Percentiles rank a stretch among this genome's conserved stretches.
Evolutionary conservation across 1,140 invertebrate genomes (phyloP).

Genomic region (Diorhabda carinulata): DNA sequence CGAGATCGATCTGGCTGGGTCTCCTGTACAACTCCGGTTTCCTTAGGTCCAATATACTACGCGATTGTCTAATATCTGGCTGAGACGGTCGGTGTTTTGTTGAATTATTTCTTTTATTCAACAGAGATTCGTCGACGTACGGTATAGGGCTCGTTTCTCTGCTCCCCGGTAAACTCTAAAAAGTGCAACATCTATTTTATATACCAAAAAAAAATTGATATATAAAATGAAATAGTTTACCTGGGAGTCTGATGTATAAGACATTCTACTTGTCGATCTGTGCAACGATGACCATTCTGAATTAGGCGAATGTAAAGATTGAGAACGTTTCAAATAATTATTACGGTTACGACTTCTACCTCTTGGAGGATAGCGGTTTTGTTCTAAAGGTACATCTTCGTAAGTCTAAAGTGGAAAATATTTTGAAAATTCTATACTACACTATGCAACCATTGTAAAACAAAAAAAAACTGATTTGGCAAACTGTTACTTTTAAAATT

Average conservation of each 20-base stretch:
- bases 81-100: conserved; percentile 26
- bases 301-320: conserved; percentile 47
- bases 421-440: too few species aligned
- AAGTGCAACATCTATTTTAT: conserved; percentile 7
- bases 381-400: conserved; percentile 40
- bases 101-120: conserved; percentile 21
- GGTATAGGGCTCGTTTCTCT: conserved; percentile 49
- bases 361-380: not conserved
- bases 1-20: conserved; percentile 32
- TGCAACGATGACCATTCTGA: conserved; percentile 44
- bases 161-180: conserved; percentile 43
- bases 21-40: conserved; percentile 42
- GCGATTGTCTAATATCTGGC: conserved; percentile 24
- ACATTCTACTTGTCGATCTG: conserved; percentile 60
- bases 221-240: conserved; percentile 39
- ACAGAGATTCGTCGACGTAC: conserved; percentile 38
- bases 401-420: conserved; percentile 46
- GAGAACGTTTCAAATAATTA: conserved; percentile 48
- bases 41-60: conserved; percentile 46
- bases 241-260: conserved; percentile 61
- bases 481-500: too few species aligned
- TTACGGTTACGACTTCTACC: conserved; percentile 28
- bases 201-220: not conserved
- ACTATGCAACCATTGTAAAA: too few species aligned
- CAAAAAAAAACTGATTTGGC: too few species aligned